A percentile compares a stretch with the other conserved stretches of the same genome.
Conservation (phyloP, 2,797 vertebrate species). For the Carapus acus region DNA sequence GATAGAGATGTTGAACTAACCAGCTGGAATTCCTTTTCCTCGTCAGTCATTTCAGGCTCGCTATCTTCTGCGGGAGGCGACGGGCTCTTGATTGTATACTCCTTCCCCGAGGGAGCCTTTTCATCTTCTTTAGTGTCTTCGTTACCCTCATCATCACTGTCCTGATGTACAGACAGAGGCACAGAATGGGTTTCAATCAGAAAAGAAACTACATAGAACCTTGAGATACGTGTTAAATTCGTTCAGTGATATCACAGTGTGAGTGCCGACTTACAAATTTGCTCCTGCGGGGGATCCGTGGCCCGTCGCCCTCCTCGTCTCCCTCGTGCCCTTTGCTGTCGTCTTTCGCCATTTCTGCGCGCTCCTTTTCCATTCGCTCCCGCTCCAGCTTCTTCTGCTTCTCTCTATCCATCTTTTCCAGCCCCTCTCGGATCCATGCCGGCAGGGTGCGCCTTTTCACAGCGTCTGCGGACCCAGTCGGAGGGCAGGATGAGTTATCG, state of each 20-base stretch:
- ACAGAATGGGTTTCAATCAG: not conserved
- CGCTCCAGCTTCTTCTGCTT: slow-evolving; percentile 96
- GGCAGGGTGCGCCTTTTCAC: slow-evolving; percentile 94
- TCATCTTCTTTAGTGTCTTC: slow-evolving; percentile 73
- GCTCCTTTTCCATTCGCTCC: slow-evolving; percentile 92
- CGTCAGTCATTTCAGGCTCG: slow-evolving; percentile 96
- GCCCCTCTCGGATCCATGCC: slow-evolving; percentile 97
- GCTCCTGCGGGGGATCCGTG: slow-evolving; percentile 91
- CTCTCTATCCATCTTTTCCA: slow-evolving; percentile 99
- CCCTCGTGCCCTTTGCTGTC: slow-evolving; percentile 72
- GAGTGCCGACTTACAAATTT: slow-evolving; percentile 88
- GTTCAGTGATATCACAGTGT: too few species aligned
- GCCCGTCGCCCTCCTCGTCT: slow-evolving; percentile 80
- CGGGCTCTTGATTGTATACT: slow-evolving; percentile 76
- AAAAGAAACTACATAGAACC: too few species aligned
- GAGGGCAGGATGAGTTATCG: slow-evolving; percentile 10
- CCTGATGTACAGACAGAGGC: slow-evolving; percentile 53
- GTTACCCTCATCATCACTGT: slow-evolving; percentile 79
- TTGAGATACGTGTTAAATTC: too few species aligned
- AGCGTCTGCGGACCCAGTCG: slow-evolving; percentile 74
- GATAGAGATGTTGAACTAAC: slow-evolving; percentile 62
- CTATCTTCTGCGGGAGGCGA: slow-evolving; percentile 89
- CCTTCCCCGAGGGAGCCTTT: slow-evolving; percentile 65
- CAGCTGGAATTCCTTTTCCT: slow-evolving; percentile 95
- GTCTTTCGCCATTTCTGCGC: slow-evolving; percentile 85